Percentiles rank a stretch among this genome's conserved stretches.
These are phyloP conservation scores for Macropis europaea DNA, from an alignment of 2,888 invertebrate species.

Conservation along the genomic window DNA sequence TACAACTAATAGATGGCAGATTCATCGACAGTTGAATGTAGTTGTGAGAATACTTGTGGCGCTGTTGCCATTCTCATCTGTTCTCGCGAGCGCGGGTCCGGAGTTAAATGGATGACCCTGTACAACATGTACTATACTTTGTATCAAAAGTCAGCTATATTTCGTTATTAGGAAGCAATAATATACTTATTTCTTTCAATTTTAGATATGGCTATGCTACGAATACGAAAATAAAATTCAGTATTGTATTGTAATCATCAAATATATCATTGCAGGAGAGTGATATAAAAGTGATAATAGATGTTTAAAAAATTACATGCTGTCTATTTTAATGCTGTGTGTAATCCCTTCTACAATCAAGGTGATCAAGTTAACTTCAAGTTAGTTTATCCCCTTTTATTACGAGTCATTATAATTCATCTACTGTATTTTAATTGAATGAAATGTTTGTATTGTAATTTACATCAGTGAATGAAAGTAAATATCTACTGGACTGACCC, in stretches of 20 bases:
- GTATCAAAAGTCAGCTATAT: constrained; percentile 11
- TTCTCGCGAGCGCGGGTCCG: too few species aligned
- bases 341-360: constrained; percentile 97
- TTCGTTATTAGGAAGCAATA: not conserved
- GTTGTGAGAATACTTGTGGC: too few species aligned
- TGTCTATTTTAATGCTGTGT: constrained; percentile 95
- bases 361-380: constrained; percentile 92
- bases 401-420: not conserved
- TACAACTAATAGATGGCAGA: too few species aligned
- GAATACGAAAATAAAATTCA: constrained; percentile 97
- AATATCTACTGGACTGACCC: not conserved
- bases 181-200: not conserved
- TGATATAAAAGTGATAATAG: constrained; percentile 94
- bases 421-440: not conserved
- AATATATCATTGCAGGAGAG: constrained; percentile 94
- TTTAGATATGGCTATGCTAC: constrained; percentile 96
- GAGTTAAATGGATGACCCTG: too few species aligned
- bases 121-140: constrained; percentile 78
- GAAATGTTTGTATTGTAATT: too few species aligned
- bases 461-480: too few species aligned
- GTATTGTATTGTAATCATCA: constrained; percentile 94
- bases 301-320: constrained; percentile 95
- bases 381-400: constrained; percentile 46
- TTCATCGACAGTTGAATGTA: too few species aligned
- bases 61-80: too few species aligned